phyloP scores from a whole-genome alignment of 1,140 invertebrate genomes.

The Acromyrmex heyeri region DNA sequence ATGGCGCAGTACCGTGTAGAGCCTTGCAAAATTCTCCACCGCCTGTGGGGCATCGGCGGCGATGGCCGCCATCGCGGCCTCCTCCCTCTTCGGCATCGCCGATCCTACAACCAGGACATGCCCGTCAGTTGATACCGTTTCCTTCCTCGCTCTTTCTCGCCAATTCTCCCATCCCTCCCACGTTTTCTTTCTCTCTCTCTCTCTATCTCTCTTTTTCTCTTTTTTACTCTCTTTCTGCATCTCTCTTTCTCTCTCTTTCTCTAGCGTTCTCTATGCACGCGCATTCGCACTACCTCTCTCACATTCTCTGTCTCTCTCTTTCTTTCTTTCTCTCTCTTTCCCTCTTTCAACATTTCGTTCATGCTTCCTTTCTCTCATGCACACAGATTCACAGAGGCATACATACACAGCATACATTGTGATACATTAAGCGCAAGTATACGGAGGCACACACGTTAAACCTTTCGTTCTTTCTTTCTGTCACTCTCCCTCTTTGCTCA shows the following conservation, averaged over 20 bases:
- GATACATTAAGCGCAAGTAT: constrained; percentile 5
- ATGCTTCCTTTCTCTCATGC: constrained; percentile 44
- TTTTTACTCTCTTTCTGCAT: constrained; percentile 22
- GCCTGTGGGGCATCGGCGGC: constrained; percentile 78
- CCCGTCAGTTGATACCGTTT: constrained; percentile 82
- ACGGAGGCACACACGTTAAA: constrained; percentile 35
- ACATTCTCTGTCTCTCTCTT: constrained; percentile 40
- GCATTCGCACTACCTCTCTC: constrained; percentile 46
- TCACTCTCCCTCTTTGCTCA: constrained; percentile 29
- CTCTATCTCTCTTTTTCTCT: constrained; percentile 41
- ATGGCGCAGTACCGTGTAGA: constrained; percentile 83
- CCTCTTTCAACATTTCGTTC: constrained; percentile 22
- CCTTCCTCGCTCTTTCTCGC: constrained; percentile 64
- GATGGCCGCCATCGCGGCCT: constrained; percentile 79
- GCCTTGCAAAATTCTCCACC: constrained; percentile 84
- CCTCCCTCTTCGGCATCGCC: constrained; percentile 85
- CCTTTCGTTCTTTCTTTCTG: constrained; percentile 60
- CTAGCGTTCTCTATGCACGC: constrained; percentile 39
- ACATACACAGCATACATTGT: constrained; percentile 21
- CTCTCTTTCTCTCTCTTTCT: constrained; percentile 23
- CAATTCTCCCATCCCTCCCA: constrained; percentile 22
- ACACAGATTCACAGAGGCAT: neutral
- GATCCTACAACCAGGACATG: constrained; percentile 87
- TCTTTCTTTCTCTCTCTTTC: constrained; percentile 56
- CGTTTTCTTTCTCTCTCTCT: constrained; percentile 55